Conservation (phyloP, 2,888 invertebrate species). For the Mamestra brassicae region DNA sequence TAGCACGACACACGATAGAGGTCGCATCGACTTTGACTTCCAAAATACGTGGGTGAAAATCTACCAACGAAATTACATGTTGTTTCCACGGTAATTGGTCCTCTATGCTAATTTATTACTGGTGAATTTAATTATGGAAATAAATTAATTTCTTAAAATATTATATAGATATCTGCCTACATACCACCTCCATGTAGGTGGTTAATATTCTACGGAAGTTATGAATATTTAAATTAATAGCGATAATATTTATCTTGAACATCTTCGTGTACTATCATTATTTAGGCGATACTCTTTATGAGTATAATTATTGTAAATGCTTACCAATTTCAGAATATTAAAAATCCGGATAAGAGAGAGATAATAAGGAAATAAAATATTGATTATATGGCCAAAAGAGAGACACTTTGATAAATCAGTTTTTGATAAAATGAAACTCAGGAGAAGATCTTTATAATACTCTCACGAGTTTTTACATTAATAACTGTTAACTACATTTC, state of each 20-base stretch:
- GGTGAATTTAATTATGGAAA: slow-evolving; percentile 1
- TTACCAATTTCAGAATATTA: slow-evolving; percentile 13
- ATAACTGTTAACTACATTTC: too few relatives aligned
- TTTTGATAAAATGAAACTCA: background rate
- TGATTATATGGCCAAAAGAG: background rate
- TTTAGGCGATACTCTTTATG: background rate
- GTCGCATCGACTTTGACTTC: background rate
- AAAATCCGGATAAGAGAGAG: background rate
- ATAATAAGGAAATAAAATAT: background rate
- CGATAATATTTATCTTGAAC: background rate
- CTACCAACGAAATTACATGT: slow-evolving; percentile 18
- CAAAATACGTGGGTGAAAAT: slow-evolving; percentile 2
- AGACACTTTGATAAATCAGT: background rate
- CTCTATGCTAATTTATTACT: slow-evolving; percentile 7
- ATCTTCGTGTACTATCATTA: slow-evolving; percentile 1
- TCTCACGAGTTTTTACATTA: too few relatives aligned
- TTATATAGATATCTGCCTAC: background rate
- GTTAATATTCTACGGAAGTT: slow-evolving; percentile 19
- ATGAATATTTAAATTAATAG: slow-evolving; percentile 12
- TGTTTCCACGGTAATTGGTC: background rate
- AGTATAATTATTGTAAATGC: slow-evolving; percentile 14
- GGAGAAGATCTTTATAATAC: background rate
- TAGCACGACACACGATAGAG: slow-evolving; percentile 29
- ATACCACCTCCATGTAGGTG: background rate
- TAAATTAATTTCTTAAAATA: background rate